Evolutionary conservation across 2,888 invertebrate species (phyloP).

Genomic region (Neoascia interrupta): DNA sequence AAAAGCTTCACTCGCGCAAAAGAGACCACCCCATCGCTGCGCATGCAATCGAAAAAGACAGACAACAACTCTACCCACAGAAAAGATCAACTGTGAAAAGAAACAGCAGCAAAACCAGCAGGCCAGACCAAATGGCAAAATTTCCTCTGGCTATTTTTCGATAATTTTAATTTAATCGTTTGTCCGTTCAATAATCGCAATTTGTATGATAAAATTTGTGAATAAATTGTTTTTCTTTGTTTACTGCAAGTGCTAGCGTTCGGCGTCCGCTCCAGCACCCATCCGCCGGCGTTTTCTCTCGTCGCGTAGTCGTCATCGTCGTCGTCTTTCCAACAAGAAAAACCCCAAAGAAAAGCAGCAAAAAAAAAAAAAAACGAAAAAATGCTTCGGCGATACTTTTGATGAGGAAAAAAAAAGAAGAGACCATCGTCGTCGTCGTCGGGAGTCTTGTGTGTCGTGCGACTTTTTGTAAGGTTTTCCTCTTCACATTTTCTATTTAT

Average conservation of each 20-base stretch:
- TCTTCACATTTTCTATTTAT: conserved; percentile 23
- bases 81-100: conserved; percentile 46
- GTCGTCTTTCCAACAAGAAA: conserved; percentile 29
- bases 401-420: no score
- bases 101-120: conserved; percentile 52
- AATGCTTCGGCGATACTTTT: conserved; percentile 60
- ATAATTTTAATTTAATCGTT: conserved; percentile 52
- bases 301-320: conserved; percentile 30
- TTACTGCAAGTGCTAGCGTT: conserved; percentile 38
- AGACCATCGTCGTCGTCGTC: no score
- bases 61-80: conserved; percentile 4
- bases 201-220: conserved; percentile 44
- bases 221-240: conserved; percentile 31
- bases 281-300: conserved; percentile 55
- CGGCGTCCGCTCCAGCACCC: conserved; percentile 26
- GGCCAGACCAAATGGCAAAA: conserved; percentile 62
- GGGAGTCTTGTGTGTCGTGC: conserved; percentile 52
- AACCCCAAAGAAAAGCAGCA: not conserved
- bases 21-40: conserved; percentile 9
- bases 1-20: conserved; percentile 9
- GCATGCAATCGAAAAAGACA: conserved; percentile 5
- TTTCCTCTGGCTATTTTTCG: conserved; percentile 53
- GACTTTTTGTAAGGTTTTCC: conserved; percentile 63
- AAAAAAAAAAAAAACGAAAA: conserved; percentile 4
- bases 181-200: conserved; percentile 15